phyloP scores from a whole-genome alignment of 1,140 invertebrate species.

The Lepidotrigona ventralis region DNA sequence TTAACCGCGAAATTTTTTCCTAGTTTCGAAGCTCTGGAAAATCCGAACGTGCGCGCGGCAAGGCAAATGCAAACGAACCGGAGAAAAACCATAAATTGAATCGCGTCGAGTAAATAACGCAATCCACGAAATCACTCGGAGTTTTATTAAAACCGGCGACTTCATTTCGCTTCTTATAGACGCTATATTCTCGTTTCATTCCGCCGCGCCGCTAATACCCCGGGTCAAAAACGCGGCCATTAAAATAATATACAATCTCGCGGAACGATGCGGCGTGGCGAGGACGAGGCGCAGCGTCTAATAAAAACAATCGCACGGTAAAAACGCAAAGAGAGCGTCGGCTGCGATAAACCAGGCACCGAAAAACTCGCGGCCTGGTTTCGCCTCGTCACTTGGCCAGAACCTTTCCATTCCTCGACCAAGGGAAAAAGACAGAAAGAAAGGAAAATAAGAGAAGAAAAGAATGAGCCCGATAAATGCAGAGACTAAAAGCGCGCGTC shows the following conservation, averaged over 20 bases:
- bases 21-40: too few relatives aligned
- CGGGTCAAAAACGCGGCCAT: not conserved
- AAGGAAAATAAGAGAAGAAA: not conserved
- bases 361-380: not conserved
- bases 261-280: too few relatives aligned
- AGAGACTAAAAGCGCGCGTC: conserved; percentile 41
- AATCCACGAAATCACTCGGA: not conserved
- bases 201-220: not conserved
- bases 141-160: not conserved
- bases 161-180: not conserved
- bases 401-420: not conserved
- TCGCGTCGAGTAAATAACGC: not conserved
- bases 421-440: too few relatives aligned
- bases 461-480: conserved; percentile 6
- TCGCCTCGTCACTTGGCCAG: conserved; percentile 4
- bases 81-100: not conserved
- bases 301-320: not conserved
- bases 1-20: not conserved
- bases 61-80: too few relatives aligned
- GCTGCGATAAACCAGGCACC: not conserved
- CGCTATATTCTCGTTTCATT: not conserved
- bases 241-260: conserved; percentile 5
- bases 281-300: not conserved
- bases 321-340: not conserved
- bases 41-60: too few relatives aligned